Evolutionary conservation across 2,797 vertebrate genomes (phyloP).

Genomic region (Muscicapa striata): DNA sequence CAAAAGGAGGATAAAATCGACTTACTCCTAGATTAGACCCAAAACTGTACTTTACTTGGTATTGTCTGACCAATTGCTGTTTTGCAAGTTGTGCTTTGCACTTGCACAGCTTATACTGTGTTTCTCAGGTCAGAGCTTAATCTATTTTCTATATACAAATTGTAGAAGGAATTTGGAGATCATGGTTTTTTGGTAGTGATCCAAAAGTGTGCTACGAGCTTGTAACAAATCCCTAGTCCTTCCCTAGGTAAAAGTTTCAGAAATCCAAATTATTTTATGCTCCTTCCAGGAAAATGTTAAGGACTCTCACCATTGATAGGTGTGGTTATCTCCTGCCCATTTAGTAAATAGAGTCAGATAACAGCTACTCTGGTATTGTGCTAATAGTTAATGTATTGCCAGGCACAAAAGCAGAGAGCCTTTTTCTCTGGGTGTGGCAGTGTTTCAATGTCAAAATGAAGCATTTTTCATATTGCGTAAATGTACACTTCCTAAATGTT

Average conservation of each 20-base stretch:
- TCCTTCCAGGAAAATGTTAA: slow-evolving; percentile 14
- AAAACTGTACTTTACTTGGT: background rate
- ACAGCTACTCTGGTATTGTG: background rate
- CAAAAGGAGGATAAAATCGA: background rate
- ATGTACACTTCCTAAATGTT: background rate
- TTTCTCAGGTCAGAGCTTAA: background rate
- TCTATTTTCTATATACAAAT: background rate
- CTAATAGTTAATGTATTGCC: background rate
- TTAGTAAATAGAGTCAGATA: slow-evolving; percentile 38
- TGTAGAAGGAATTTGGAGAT: background rate
- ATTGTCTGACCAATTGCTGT: accelerated
- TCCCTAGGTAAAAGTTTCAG: background rate
- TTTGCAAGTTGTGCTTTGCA: background rate
- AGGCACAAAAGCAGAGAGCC: background rate
- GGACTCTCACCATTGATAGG: background rate
- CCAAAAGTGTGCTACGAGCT: background rate
- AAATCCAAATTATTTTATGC: background rate
- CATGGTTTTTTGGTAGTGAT: accelerated
- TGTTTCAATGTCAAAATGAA: background rate
- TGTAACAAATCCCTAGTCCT: background rate
- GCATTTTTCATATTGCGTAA: background rate
- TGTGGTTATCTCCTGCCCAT: background rate
- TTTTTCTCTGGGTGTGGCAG: background rate
- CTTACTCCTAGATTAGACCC: background rate
- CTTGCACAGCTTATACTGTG: background rate